These are phyloP conservation scores for Tubulanus polymorphus DNA, from an alignment of 2,888 invertebrate species.

Conservation along the genomic window DNA sequence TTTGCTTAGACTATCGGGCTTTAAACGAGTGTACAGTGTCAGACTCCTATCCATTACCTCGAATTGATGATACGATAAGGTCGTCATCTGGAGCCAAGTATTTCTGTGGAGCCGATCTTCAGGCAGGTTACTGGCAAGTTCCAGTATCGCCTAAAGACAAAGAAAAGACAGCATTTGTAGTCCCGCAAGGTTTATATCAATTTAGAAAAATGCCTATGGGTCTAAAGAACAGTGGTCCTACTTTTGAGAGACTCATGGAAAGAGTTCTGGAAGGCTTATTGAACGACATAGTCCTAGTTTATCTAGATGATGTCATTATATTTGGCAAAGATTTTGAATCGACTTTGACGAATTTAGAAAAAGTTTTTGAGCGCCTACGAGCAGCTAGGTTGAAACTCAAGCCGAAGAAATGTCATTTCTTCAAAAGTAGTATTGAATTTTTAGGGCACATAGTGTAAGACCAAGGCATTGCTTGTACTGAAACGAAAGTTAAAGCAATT, in stretches of 20 bases:
- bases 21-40: neutral
- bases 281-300: slow-evolving; percentile 8
- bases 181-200: slow-evolving; percentile 9
- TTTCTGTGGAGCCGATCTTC: neutral
- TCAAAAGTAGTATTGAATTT: neutral
- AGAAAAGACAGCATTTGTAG: slow-evolving; percentile 10
- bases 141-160: neutral
- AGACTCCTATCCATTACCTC: neutral
- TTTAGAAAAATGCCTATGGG: slow-evolving; percentile 9
- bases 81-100: neutral
- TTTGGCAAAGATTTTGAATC: slow-evolving; percentile 3
- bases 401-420: slow-evolving; percentile 9
- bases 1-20: neutral
- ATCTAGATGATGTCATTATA: slow-evolving; percentile 10
- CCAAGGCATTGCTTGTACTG: slow-evolving; percentile 4
- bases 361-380: slow-evolving; percentile 2
- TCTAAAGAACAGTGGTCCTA: slow-evolving; percentile 1
- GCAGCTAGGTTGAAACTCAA: slow-evolving; percentile 10
- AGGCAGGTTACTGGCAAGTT: neutral
- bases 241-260: slow-evolving; percentile 13
- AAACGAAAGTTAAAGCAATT: slow-evolving; percentile 3
- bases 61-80: neutral
- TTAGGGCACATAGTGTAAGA: slow-evolving; percentile 7
- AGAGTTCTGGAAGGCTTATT: slow-evolving; percentile 4
- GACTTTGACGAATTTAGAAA: slow-evolving; percentile 4